A percentile compares a stretch with the other conserved stretches of the same genome.
phyloP scores from a whole-genome alignment of 2,113 vertebrate genomes.

The Tragelaphus imberbis region DNA sequence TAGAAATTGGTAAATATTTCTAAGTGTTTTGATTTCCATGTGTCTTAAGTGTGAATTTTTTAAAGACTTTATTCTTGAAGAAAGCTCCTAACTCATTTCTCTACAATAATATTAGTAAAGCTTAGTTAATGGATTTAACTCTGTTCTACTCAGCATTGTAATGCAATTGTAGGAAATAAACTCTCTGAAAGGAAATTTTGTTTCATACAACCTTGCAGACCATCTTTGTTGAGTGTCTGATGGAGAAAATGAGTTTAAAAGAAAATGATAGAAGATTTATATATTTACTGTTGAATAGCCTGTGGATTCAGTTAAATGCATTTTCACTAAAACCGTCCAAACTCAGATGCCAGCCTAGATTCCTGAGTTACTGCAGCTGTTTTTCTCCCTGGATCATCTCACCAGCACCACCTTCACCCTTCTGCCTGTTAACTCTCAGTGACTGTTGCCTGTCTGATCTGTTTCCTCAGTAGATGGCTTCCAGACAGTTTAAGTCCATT shows the following conservation, averaged over 20 bases:
- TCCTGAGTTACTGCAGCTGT: neutral
- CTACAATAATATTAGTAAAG: slow-evolving; percentile 15
- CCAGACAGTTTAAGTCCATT: neutral
- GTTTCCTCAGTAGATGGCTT: neutral
- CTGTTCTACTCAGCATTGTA: neutral
- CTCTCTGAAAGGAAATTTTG: slow-evolving; percentile 41
- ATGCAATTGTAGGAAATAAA: slow-evolving; percentile 21
- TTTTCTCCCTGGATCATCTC: neutral
- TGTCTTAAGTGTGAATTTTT: slow-evolving; percentile 51
- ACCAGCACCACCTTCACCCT: neutral
- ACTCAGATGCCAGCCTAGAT: neutral
- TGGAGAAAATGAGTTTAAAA: slow-evolving; percentile 26
- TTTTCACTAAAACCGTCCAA: neutral
- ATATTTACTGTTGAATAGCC: neutral
- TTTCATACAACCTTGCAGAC: neutral
- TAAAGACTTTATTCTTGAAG: slow-evolving; percentile 35
- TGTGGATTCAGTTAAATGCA: neutral
- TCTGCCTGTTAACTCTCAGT: neutral
- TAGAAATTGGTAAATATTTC: slow-evolving; percentile 60
- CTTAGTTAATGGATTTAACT: slow-evolving; percentile 46
- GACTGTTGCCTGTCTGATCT: neutral
- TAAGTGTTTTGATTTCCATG: slow-evolving; percentile 45
- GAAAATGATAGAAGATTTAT: neutral
- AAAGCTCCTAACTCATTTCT: slow-evolving; percentile 26
- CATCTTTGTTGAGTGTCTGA: neutral